These are phyloP conservation scores for Drosophila tripunctata DNA, from an alignment of 2,888 invertebrate genomes.

Conservation along the genomic window DNA sequence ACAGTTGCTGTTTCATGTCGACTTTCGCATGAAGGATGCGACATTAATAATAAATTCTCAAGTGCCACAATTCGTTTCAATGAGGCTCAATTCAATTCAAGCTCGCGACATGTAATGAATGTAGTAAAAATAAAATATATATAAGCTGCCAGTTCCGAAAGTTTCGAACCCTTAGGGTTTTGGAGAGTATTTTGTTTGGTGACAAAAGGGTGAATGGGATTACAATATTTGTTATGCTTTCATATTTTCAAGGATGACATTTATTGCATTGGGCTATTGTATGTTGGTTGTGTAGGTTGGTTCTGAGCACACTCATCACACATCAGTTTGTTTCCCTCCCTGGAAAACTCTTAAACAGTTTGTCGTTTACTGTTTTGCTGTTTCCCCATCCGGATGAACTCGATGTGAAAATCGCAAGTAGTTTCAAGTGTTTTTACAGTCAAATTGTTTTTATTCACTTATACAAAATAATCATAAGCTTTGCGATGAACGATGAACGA, in stretches of 20 bases:
- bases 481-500: conserved; percentile 21
- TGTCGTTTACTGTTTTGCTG: conserved; percentile 29
- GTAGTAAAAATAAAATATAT: background rate
- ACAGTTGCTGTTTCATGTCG: conserved; percentile 20
- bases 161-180: conserved; percentile 10
- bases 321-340: conserved; percentile 27
- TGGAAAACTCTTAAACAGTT: conserved; percentile 34
- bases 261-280: conserved; percentile 63
- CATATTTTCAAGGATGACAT: conserved; percentile 66
- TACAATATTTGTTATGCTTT: conserved; percentile 60
- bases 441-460: conserved; percentile 78
- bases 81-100: conserved; percentile 1
- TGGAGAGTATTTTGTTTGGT: background rate
- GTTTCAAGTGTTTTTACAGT: conserved; percentile 76
- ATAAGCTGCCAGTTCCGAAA: conserved; percentile 2
- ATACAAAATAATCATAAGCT: conserved; percentile 61
- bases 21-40: conserved; percentile 22
- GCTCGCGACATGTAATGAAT: conserved; percentile 26
- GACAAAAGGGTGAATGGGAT: conserved; percentile 67
- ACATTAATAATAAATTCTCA: conserved; percentile 48
- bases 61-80: conserved; percentile 50
- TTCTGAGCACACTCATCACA: conserved; percentile 18
- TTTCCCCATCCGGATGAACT: conserved; percentile 23
- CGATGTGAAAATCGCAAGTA: conserved; percentile 66
- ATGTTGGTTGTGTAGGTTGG: too few species aligned